Percentiles rank a stretch among this genome's conserved stretches.
Evolutionary conservation across 1,140 invertebrate species (phyloP).

Genomic region (Zaprionus gabonicus): DNA sequence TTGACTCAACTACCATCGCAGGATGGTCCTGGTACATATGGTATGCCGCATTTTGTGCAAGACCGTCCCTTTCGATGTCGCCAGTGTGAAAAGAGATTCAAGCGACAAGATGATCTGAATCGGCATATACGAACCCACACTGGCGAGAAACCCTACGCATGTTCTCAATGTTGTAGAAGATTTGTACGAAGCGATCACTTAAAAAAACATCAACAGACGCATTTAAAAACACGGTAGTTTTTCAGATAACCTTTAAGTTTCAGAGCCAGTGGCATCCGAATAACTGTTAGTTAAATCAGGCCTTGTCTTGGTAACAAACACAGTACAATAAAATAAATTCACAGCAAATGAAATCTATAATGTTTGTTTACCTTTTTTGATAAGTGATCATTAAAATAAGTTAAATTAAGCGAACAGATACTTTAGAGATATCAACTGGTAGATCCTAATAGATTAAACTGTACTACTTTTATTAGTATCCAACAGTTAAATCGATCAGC

Average conservation of each 20-base stretch:
- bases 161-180: slow-evolving; percentile 89
- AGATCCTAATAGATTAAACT: no score
- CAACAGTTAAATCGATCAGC: no score
- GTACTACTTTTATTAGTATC: no score
- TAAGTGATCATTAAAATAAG: neutral
- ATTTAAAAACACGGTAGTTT: slow-evolving; percentile 86
- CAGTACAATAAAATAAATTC: slow-evolving; percentile 74
- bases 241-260: slow-evolving; percentile 59
- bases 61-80: slow-evolving; percentile 92
- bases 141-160: slow-evolving; percentile 92
- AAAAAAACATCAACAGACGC: slow-evolving; percentile 93
- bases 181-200: slow-evolving; percentile 94
- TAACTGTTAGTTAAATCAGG: slow-evolving; percentile 71
- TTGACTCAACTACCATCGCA: slow-evolving; percentile 66
- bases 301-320: slow-evolving; percentile 65
- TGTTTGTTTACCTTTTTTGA: slow-evolving; percentile 1
- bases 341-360: slow-evolving; percentile 12
- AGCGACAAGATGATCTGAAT: slow-evolving; percentile 92
- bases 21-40: slow-evolving; percentile 63
- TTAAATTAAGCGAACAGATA: neutral
- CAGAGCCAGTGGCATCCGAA: slow-evolving; percentile 64
- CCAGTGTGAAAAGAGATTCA: slow-evolving; percentile 91
- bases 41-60: slow-evolving; percentile 67
- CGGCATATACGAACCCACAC: slow-evolving; percentile 93
- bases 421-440: neutral